Percentiles rank a stretch among this genome's conserved stretches.
These are phyloP conservation scores for Saccostrea glomerata DNA, from an alignment of 1,140 invertebrate species.

Conservation along the genomic window DNA sequence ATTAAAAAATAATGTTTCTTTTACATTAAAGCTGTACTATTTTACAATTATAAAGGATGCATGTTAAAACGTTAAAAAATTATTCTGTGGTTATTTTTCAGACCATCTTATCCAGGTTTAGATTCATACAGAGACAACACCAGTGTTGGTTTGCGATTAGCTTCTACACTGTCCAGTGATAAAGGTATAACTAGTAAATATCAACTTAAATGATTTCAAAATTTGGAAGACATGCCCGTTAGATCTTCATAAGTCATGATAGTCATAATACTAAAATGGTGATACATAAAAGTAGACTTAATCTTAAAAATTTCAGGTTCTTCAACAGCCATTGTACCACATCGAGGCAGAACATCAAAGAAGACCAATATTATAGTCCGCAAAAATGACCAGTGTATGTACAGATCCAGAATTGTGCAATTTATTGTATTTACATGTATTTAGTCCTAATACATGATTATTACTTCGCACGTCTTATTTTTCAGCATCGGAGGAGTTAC, in stretches of 20 bases:
- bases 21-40: not conserved
- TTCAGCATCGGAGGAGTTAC: conserved; percentile 74
- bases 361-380: not conserved
- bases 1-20: too few species aligned
- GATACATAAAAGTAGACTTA: not conserved
- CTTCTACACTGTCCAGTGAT: conserved; percentile 43
- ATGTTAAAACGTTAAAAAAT: not conserved
- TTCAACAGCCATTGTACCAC: not conserved
- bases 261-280: not conserved
- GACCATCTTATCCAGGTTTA: not conserved
- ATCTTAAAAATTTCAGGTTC: not conserved
- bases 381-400: conserved; percentile 1
- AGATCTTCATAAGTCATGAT: too few species aligned
- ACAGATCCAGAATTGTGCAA: not conserved
- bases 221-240: not conserved
- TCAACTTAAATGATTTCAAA: not conserved
- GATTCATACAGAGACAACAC: not conserved
- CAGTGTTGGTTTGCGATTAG: conserved; percentile 31
- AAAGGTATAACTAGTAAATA: conserved; percentile 31
- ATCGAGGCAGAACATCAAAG: conserved; percentile 4
- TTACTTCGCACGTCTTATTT: not conserved
- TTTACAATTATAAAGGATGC: not conserved
- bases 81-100: not conserved
- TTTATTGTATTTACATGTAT: not conserved
- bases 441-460: not conserved